Conservation (phyloP, 2,888 invertebrate species). For the Dyspetes luteomarginatus region DNA sequence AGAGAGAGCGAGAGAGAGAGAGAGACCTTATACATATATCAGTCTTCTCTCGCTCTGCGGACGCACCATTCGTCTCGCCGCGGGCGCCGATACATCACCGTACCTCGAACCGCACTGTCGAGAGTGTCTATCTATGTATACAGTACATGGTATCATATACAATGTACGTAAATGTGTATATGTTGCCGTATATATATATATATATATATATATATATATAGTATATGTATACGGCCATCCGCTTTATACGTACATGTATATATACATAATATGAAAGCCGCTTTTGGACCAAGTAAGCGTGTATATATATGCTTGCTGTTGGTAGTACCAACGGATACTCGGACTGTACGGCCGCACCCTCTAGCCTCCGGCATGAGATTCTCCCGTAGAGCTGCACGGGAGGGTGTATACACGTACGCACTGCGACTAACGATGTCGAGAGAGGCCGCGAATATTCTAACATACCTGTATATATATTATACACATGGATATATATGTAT, state of each 20-base stretch:
- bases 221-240: constrained; percentile 30
- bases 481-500: constrained; percentile 18
- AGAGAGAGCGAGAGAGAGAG: constrained; percentile 2
- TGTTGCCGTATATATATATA: constrained; percentile 15
- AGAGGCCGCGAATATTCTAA: constrained; percentile 32
- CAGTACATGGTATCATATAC: constrained; percentile 62
- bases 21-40: constrained; percentile 1
- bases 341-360: constrained; percentile 78
- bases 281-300: constrained; percentile 70
- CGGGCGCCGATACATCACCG: constrained; percentile 82
- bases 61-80: constrained; percentile 81
- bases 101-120: constrained; percentile 76
- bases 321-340: constrained; percentile 78
- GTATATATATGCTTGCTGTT: constrained; percentile 63
- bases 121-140: constrained; percentile 67
- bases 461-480: constrained; percentile 24
- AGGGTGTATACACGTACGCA: constrained; percentile 53
- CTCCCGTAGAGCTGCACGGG: constrained; percentile 42
- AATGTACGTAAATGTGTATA: constrained; percentile 19
- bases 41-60: constrained; percentile 48
- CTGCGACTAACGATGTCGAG: constrained; percentile 41
- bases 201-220: constrained; percentile 8
- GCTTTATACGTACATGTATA: constrained; percentile 34
- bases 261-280: constrained; percentile 45
- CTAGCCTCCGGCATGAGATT: constrained; percentile 63